phyloP scores from a whole-genome alignment of 1,140 invertebrate species.

The Zaprionus camerounensis region DNA sequence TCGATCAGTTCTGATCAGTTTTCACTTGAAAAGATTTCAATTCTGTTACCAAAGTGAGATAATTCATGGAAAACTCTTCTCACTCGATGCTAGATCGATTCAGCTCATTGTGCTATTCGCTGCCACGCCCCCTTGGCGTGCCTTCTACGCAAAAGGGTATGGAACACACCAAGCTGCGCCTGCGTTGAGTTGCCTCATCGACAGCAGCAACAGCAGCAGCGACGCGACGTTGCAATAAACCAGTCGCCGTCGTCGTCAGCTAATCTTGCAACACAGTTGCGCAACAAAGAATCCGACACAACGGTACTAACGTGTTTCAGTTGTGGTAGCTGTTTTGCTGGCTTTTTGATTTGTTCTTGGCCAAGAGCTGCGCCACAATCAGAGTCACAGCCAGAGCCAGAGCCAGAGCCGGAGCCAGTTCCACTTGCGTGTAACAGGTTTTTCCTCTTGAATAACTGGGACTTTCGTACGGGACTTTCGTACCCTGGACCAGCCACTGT shows the following conservation, averaged over 20 bases:
- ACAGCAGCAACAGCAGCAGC: conserved; percentile 26
- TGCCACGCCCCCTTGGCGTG: not conserved
- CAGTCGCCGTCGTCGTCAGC: conserved; percentile 65
- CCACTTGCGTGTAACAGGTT: conserved; percentile 80
- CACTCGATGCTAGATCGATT: not conserved
- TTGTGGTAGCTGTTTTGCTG: conserved; percentile 44
- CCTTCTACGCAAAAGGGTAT: not conserved
- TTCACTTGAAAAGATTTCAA: not conserved
- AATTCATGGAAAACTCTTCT: not conserved
- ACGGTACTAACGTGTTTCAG: conserved; percentile 82
- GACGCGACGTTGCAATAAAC: conserved; percentile 75
- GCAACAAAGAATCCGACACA: conserved; percentile 83
- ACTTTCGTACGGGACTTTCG: conserved; percentile 84
- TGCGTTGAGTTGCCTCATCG: conserved; percentile 71
- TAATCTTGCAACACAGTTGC: conserved; percentile 84
- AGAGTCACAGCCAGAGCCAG: conserved; percentile 16
- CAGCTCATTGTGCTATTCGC: not conserved
- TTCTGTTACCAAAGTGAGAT: not conserved
- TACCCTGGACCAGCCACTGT: conserved; percentile 58
- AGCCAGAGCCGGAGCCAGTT: conserved; percentile 40
- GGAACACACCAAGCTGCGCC: conserved; percentile 21
- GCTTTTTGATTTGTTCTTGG: not conserved
- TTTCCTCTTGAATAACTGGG: conserved; percentile 84
- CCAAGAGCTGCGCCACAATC: not conserved
- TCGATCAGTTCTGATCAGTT: not conserved